Percentiles rank a stretch among this genome's conserved stretches.
phyloP scores from a whole-genome alignment of 2,797 vertebrate genomes.

The Anabacerthia variegaticeps region DNA sequence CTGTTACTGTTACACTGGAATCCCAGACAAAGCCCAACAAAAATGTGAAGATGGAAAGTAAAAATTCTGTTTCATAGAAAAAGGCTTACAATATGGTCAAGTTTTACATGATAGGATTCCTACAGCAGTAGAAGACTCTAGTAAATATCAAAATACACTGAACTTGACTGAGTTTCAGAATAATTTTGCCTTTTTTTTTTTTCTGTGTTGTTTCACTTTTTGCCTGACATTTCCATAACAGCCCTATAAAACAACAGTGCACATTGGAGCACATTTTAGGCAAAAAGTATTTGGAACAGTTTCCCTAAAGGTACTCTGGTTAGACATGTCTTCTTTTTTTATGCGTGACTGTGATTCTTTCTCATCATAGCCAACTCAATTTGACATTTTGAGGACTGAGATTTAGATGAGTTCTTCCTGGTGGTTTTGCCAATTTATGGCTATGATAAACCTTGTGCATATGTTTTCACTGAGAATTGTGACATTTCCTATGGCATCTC shows the following conservation, averaged over 20 bases:
- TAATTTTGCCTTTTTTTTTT: neutral
- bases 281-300: neutral
- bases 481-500: slow-evolving; percentile 25
- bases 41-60: neutral
- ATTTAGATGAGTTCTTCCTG: slow-evolving; percentile 37
- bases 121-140: neutral
- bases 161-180: neutral
- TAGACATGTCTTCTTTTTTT: neutral
- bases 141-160: neutral
- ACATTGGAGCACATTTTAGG: neutral
- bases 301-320: slow-evolving; percentile 14
- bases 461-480: slow-evolving; percentile 24
- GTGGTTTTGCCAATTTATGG: slow-evolving; percentile 20
- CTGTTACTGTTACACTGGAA: neutral
- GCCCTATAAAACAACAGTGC: neutral
- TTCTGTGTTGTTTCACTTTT: neutral
- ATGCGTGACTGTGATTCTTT: neutral
- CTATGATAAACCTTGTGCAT: slow-evolving; percentile 28
- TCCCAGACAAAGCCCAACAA: neutral
- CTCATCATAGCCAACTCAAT: neutral
- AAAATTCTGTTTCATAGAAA: neutral
- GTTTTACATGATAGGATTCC: neutral
- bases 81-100: neutral
- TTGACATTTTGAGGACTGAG: slow-evolving; percentile 30
- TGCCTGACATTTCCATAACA: neutral